Conservation (phyloP, 1,140 invertebrate genomes). For the Elymnias hypermnestra region DNA sequence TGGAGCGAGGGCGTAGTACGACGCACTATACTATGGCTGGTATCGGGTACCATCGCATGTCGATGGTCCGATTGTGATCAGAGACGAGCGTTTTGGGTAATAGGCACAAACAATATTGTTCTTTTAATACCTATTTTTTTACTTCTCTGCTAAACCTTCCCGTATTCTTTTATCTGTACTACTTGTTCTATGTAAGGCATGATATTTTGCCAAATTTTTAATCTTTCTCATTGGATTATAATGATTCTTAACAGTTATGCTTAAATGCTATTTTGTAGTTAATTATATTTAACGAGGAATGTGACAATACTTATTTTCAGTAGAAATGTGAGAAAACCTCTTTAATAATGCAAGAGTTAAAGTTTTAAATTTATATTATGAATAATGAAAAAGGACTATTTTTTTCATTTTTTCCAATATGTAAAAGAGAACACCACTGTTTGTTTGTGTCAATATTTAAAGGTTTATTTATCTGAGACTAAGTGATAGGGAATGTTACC, state of each 20-base stretch:
- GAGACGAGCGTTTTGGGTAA: constrained; percentile 18
- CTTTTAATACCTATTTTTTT: constrained; percentile 7
- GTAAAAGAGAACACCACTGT: too few relatives aligned
- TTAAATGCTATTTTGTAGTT: background rate
- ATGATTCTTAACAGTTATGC: constrained; percentile 1
- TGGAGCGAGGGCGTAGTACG: constrained; percentile 20
- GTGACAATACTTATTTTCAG: background rate
- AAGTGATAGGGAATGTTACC: background rate
- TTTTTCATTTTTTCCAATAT: too few relatives aligned
- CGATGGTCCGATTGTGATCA: constrained; percentile 19
- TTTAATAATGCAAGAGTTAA: constrained; percentile 4
- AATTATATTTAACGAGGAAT: background rate
- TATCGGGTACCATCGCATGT: constrained; percentile 19
- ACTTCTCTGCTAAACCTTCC: constrained; percentile 8
- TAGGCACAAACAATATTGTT: constrained; percentile 15
- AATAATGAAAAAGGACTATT: too few relatives aligned
- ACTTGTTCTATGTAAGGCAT: background rate
- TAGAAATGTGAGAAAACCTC: too few relatives aligned
- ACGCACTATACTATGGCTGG: constrained; percentile 25
- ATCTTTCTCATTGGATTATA: background rate
- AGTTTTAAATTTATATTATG: too few relatives aligned
- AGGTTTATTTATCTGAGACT: too few relatives aligned
- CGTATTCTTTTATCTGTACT: constrained; percentile 2
- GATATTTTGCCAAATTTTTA: constrained; percentile 6
- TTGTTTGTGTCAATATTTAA: constrained; percentile 1